Percentiles rank a stretch among this genome's conserved stretches.
phyloP scores from a whole-genome alignment of 2,113 vertebrate species.

The Pogonocichla stellata region DNA sequence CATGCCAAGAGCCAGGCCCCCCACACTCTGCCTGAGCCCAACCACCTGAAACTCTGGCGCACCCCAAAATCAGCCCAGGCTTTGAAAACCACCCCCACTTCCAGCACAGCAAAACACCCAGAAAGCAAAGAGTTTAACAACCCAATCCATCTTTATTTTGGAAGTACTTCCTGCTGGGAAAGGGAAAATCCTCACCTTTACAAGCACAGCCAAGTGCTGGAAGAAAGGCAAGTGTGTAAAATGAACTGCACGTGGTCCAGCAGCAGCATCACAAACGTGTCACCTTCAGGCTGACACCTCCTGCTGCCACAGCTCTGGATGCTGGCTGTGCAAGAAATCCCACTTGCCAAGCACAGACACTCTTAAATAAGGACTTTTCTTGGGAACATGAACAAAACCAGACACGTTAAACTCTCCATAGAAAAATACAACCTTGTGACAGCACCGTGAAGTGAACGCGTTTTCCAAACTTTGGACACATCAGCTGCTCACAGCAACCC shows the following conservation, averaged over 20 bases:
- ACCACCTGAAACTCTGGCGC: neutral
- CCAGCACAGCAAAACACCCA: neutral
- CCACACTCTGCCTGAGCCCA: neutral
- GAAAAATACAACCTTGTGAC: neutral
- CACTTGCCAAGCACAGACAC: neutral
- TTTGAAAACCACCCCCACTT: neutral
- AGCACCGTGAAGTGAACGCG: neutral
- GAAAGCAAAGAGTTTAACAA: neutral
- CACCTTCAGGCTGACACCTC: neutral
- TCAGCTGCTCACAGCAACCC: neutral
- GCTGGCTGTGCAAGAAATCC: rapidly evolving
- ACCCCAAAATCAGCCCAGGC: neutral
- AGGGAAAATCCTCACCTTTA: neutral
- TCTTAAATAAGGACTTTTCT: neutral
- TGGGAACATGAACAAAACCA: neutral
- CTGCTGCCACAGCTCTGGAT: neutral
- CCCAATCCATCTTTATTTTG: constrained; percentile 52
- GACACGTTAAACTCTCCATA: neutral
- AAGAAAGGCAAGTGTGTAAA: neutral
- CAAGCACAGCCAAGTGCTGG: neutral
- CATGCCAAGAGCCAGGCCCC: neutral
- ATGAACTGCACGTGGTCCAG: neutral
- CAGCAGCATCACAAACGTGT: rapidly evolving
- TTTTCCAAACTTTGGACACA: rapidly evolving
- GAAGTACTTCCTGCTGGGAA: neutral